phyloP scores from a whole-genome alignment of 1,140 invertebrate genomes.

The Nymphalis io region DNA sequence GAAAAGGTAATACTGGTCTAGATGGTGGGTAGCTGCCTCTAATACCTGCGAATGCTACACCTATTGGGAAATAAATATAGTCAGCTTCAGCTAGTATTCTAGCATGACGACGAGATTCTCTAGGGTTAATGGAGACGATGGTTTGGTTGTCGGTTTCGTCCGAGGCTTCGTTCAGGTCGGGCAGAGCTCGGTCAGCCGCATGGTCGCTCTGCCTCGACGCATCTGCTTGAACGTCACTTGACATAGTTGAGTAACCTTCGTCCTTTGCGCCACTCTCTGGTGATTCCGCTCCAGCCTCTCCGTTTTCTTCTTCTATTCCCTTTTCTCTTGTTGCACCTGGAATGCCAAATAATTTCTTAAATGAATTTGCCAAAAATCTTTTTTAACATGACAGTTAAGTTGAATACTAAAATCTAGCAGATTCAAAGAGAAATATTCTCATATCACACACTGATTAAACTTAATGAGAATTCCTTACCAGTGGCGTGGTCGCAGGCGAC shows the following conservation, averaged over 20 bases:
- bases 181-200: constrained; percentile 82
- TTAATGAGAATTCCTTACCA: constrained; percentile 14
- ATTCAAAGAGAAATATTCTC: too few species aligned
- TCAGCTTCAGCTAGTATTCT: constrained; percentile 83
- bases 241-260: constrained; percentile 95
- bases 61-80: constrained; percentile 85
- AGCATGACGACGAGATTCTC: constrained; percentile 77
- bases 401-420: neutral
- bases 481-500: constrained; percentile 42
- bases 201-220: constrained; percentile 81
- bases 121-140: constrained; percentile 79
- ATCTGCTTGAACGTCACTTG: constrained; percentile 90
- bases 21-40: constrained; percentile 87
- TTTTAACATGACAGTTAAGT: too few species aligned
- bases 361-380: neutral
- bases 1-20: constrained; percentile 85
- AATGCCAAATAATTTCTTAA: constrained; percentile 32
- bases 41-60: constrained; percentile 83
- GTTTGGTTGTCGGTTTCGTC: constrained; percentile 84
- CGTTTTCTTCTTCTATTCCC: constrained; percentile 74
- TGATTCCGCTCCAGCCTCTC: constrained; percentile 83
- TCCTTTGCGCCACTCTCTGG: constrained; percentile 89
- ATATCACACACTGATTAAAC: too few species aligned
- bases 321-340: constrained; percentile 64
- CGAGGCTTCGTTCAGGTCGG: constrained; percentile 87